phyloP scores from a whole-genome alignment of 2,113 vertebrate genomes.

The Sorex fumeus region DNA sequence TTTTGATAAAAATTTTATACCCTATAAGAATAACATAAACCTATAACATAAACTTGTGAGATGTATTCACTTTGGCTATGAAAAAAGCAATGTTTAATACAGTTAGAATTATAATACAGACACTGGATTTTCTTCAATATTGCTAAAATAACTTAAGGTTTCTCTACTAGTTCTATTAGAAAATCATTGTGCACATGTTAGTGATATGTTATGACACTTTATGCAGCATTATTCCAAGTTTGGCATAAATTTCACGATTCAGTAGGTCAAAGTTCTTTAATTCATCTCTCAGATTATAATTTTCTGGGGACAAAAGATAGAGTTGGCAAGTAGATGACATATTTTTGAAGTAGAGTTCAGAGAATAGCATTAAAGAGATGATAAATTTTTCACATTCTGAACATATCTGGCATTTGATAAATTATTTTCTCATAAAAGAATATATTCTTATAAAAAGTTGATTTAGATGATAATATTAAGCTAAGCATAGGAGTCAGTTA shows the following conservation, averaged over 20 bases:
- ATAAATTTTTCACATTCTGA: too few species aligned
- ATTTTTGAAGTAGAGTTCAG: not conserved
- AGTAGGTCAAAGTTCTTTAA: constrained; percentile 69
- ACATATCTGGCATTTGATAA: too few species aligned
- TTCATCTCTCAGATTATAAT: constrained; percentile 46
- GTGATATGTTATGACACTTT: not conserved
- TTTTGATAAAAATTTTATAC: constrained; percentile 13
- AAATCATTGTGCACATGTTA: not conserved
- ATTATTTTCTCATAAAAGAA: too few species aligned
- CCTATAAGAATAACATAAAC: not conserved
- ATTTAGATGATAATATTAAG: too few species aligned
- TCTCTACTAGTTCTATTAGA: not conserved
- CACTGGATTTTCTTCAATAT: not conserved
- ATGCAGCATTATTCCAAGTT: constrained; percentile 63
- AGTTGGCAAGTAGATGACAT: not conserved
- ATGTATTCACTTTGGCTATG: not conserved
- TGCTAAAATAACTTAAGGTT: not conserved
- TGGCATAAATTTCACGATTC: constrained; percentile 74
- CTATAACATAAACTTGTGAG: constrained; percentile 9
- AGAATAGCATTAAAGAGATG: not conserved
- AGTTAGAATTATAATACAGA: not conserved
- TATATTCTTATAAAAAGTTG: too few species aligned
- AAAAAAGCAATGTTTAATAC: not conserved
- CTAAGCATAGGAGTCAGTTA: too few species aligned
- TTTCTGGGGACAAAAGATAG: constrained; percentile 60